Percentiles rank a stretch among this genome's conserved stretches.
These are phyloP conservation scores for Drosophila sordidula DNA, from an alignment of 2,888 invertebrate genomes.

Conservation along the genomic window DNA sequence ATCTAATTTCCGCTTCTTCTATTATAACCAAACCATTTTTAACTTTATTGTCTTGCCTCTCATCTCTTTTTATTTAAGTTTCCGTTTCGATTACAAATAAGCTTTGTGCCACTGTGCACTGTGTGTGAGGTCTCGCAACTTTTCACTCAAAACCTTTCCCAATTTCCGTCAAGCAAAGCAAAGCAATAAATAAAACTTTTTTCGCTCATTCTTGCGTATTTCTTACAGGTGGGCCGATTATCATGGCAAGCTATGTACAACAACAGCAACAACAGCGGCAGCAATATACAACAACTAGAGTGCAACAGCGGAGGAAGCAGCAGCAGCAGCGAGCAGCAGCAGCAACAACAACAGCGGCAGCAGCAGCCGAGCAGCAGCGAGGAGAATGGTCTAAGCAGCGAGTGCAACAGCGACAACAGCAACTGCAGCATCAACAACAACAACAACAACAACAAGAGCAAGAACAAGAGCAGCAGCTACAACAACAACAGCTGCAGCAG, in stretches of 20 bases:
- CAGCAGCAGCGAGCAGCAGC: constrained; percentile 21
- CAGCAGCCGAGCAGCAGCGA: constrained; percentile 26
- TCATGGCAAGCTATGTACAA: constrained; percentile 85
- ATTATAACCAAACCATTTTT: no score
- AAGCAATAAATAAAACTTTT: constrained; percentile 3
- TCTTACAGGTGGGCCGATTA: constrained; percentile 83
- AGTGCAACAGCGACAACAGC: constrained; percentile 38
- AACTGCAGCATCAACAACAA: constrained; percentile 34
- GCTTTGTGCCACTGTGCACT: constrained; percentile 7
- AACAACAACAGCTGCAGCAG: not conserved
- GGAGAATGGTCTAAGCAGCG: constrained; percentile 44
- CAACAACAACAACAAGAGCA: constrained; percentile 9
- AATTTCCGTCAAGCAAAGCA: constrained; percentile 14
- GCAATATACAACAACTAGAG: constrained; percentile 59
- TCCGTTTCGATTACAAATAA: not conserved
- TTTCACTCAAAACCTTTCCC: constrained; percentile 5
- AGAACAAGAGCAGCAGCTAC: constrained; percentile 10
- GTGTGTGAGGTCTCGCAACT: not conserved
- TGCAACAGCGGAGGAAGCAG: constrained; percentile 40
- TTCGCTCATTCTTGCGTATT: not conserved
- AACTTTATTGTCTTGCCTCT: no score
- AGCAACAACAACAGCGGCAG: constrained; percentile 11
- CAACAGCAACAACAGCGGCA: constrained; percentile 70
- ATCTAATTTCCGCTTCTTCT: no score
- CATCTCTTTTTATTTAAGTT: not conserved